Conservation (phyloP, 2,888 invertebrate genomes). For the Alloplasta piceator region DNA sequence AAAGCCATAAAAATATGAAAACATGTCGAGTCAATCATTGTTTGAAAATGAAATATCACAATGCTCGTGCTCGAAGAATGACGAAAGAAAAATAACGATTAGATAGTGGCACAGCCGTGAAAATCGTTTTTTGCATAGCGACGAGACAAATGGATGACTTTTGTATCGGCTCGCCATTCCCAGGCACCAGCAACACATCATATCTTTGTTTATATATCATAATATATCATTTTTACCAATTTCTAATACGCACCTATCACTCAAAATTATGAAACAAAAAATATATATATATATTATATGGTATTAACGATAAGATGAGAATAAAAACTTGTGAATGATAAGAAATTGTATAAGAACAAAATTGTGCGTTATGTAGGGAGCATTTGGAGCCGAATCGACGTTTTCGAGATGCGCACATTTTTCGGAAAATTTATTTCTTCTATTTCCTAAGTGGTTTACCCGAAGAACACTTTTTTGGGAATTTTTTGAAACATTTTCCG, state of each 20-base stretch:
- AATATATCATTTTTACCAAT: conserved; percentile 52
- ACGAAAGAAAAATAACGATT: conserved; percentile 8
- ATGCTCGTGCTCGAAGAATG: conserved; percentile 13
- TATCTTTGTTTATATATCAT: conserved; percentile 49
- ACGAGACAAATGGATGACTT: conserved; percentile 25
- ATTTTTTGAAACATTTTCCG: too few relatives aligned
- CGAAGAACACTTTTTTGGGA: too few relatives aligned
- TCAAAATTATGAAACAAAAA: conserved; percentile 36
- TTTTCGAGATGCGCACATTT: too few relatives aligned
- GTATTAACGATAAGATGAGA: conserved; percentile 21
- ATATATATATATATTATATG: conserved; percentile 34
- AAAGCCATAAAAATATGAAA: conserved; percentile 14
- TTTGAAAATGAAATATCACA: conserved; percentile 33
- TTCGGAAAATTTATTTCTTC: too few relatives aligned
- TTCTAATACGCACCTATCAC: conserved; percentile 48
- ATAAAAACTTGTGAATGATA: conserved; percentile 19
- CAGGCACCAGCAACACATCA: conserved; percentile 25
- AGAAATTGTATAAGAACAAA: background rate
- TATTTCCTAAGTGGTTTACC: too few relatives aligned
- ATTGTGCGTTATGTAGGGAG: background rate
- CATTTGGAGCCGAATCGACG: too few relatives aligned
- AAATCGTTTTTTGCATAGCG: conserved; percentile 36
- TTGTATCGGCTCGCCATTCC: conserved; percentile 32
- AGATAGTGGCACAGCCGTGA: conserved; percentile 8
- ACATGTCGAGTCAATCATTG: conserved; percentile 52